Base-by-base conservation (phyloP, 2,797 vertebrate genomes). In the Etheostoma perlongum region DNA sequence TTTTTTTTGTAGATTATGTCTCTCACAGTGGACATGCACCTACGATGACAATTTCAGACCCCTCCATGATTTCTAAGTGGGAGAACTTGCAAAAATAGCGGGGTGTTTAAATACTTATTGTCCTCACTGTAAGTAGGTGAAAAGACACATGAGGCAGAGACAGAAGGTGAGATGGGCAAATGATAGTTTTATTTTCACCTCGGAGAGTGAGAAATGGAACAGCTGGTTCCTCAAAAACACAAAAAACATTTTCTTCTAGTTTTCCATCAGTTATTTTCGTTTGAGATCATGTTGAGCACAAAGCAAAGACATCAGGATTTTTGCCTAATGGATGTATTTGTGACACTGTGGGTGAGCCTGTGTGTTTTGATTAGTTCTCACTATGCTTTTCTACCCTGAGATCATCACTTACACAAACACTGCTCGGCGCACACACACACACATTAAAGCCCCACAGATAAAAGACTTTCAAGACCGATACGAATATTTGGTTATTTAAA, bases 171-270 rank as follows among this genome's bases (percentile, higher is more conserved):
- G 61, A 66, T 23, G 54, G 73, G 68, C 49, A 60, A 66, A 62
- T 72, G 72, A 76, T 61, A 69, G 36, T 62, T 77, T 79, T 67
- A 84, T 85, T 84, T 81, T 72, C 68, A 78, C 78, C 67, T 81
- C 36, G 21, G 72, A 70, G 63, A 53, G 47, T 8, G 14, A 59
- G 47, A 67, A 48, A 75, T 33, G 33, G 40, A 82, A 55, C 74
- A 78, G 67, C 68, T 82, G 76, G 63, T 16, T 66, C 30, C 40
- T 40, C 36, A 36, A 23, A 12, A 15, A 59, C 36, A 40, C 11
- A 10, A 66, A 10, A 23, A 13, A 46, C 47, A 55, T 25, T 59
- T 30, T 40, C 59, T 40, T 74, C 21, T 2, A 18, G 67, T 54
- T 72, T 79, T 52, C 49, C 49, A 18, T 57, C 55, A 27, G 25